phyloP scores from a whole-genome alignment of 2,797 vertebrate species.

The Anguilla megastoma region DNA sequence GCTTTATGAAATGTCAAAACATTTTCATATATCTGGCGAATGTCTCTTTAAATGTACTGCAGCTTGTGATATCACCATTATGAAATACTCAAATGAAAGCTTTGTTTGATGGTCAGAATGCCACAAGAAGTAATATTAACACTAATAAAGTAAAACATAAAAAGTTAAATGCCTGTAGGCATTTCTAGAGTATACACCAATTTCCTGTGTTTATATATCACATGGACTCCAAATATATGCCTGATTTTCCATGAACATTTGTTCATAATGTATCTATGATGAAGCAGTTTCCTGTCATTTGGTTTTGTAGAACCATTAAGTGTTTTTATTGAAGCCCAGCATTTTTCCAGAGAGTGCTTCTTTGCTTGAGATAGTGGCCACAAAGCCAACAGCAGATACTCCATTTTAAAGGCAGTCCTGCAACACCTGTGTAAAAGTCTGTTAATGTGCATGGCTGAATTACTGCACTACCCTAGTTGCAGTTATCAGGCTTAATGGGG shows the following conservation, averaged over 20 bases:
- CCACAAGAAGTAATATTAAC: too few species aligned
- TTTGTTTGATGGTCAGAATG: too few species aligned
- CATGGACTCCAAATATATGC: too few species aligned
- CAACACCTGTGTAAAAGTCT: not conserved
- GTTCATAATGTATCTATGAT: not conserved
- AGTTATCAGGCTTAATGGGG: not conserved
- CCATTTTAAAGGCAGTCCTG: not conserved
- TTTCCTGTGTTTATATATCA: too few species aligned
- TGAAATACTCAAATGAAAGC: too few species aligned
- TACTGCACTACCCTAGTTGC: not conserved
- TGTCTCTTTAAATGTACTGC: too few species aligned
- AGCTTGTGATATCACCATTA: too few species aligned
- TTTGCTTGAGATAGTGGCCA: not conserved
- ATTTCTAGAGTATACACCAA: too few species aligned
- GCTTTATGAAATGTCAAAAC: not conserved
- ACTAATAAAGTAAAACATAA: too few species aligned
- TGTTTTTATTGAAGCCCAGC: not conserved
- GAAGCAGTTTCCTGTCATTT: not conserved
- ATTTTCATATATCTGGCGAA: not conserved
- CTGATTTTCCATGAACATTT: not conserved
- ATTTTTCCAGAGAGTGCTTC: not conserved
- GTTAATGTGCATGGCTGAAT: not conserved
- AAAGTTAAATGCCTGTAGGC: too few species aligned
- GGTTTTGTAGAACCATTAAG: not conserved
- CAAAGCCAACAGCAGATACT: not conserved